phyloP scores from a whole-genome alignment of 1,140 invertebrate genomes.

The Reticulitermes speratus region DNA sequence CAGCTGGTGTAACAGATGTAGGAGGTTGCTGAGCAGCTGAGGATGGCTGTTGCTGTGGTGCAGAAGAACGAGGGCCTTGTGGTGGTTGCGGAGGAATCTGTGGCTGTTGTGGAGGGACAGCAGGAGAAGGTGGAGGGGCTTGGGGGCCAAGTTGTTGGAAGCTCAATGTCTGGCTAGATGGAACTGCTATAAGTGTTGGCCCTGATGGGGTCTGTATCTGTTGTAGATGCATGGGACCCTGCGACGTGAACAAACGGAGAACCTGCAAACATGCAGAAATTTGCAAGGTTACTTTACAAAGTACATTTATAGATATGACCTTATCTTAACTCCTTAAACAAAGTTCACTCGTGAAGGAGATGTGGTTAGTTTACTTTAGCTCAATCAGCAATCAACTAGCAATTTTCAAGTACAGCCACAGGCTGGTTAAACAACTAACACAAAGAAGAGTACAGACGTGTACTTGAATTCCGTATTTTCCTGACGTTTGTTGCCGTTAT shows the following conservation, averaged over 20 bases:
- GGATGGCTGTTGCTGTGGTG: background rate
- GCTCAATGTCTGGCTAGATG: slow-evolving; percentile 36
- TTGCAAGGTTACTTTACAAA: background rate
- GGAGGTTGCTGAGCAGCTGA: background rate
- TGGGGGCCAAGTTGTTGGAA: slow-evolving; percentile 28
- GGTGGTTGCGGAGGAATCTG: slow-evolving; percentile 9
- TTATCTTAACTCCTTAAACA: no score
- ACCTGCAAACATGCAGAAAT: slow-evolving; percentile 37
- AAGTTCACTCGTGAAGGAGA: no score
- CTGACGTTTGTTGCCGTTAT: no score
- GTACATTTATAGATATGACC: no score
- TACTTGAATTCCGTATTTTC: no score
- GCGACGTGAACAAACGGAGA: slow-evolving; percentile 42
- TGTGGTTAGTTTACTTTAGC: no score
- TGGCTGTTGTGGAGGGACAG: slow-evolving; percentile 18
- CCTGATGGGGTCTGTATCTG: slow-evolving; percentile 53
- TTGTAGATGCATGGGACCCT: slow-evolving; percentile 49
- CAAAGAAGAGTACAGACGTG: no score
- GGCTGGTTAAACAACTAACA: no score
- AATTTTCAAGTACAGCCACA: no score
- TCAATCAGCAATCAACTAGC: no score
- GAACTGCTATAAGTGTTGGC: slow-evolving; percentile 50
- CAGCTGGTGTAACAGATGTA: background rate
- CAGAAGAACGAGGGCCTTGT: background rate
- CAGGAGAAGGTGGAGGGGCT: slow-evolving; percentile 1